Evolutionary conservation across 2,888 invertebrate genomes (phyloP), one percentile per base, ranked within the genome.

Genomic region (Ceramica pisi): DNA sequence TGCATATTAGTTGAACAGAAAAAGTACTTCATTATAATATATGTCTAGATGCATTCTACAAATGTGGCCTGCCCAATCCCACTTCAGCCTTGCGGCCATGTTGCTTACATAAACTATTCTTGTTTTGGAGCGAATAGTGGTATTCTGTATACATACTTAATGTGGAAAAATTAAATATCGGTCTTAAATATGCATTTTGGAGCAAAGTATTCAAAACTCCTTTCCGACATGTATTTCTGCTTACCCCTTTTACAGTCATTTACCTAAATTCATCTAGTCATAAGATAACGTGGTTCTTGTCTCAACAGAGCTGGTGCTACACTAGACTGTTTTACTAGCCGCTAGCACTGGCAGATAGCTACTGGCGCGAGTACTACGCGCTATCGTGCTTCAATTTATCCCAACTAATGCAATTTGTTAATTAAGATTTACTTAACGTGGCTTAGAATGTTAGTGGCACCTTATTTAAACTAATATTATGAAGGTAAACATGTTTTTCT

Each of bases 231-330:
- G 48, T 50, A 61, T n/a, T 75, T 69, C 78, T 78, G 62, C 2
- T 0, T 38, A 9, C 5, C 0, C 0, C 48, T 9, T 9, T 2
- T 5, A 14, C 38, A 41, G 16, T 31, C 1, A 10, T 21, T 31
- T 31, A 61, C 78, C 57, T 66, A 78, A 69, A 79, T 75, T 70
- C 63, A 75, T 75, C 67, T 50, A 38, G 69, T 61, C 60, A 76
- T 76, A 80, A 71, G 76, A 78, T 78, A 78, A 79, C 56, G 67
- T 26, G 69, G 69, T 70, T 70, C 78, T 78, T 78, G 78, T 74
- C 79, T 78, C 69, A 55, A 78, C 68, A 79, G 60, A 68, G 62
- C 79, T 23, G 23, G 21, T 16, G 63, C 61, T 31, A 44, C 35
- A 71, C 44, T 57, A 48, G 51, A 48, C 78, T 77, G 56, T 56